phyloP scores from a whole-genome alignment of 2,797 vertebrate genomes.

The Steatocranus sp. region DNA sequence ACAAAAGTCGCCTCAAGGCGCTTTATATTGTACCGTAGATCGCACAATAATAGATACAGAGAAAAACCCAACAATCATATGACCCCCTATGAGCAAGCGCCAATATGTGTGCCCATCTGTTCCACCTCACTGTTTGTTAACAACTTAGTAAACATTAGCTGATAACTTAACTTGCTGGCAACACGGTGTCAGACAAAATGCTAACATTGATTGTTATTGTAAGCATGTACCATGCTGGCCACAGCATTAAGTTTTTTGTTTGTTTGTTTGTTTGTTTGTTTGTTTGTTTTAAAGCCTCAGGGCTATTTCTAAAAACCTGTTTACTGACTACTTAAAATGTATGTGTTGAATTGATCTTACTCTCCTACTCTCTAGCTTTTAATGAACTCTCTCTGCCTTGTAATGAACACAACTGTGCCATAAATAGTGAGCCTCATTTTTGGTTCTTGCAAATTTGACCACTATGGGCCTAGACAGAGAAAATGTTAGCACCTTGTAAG shows the following conservation, averaged over 20 bases:
- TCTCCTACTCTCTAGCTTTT: neutral
- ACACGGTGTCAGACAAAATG: neutral
- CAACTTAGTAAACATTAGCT: neutral
- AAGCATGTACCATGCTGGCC: neutral
- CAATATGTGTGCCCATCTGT: neutral
- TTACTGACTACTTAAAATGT: neutral
- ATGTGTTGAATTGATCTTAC: neutral
- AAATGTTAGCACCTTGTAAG: neutral
- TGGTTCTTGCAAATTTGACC: neutral
- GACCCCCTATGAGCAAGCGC: too few relatives aligned
- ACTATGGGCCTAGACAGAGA: neutral
- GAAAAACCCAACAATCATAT: too few relatives aligned
- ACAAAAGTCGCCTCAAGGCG: too few relatives aligned
- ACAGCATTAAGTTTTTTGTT: neutral
- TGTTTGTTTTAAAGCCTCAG: neutral
- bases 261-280: too few relatives aligned
- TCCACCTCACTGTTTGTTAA: neutral
- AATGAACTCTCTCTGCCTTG: neutral
- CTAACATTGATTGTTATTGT: neutral
- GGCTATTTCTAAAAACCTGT: neutral
- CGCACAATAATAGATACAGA: too few relatives aligned
- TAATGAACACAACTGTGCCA: neutral
- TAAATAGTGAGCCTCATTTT: neutral
- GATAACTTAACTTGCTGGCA: neutral
- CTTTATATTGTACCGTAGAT: too few relatives aligned